phyloP scores from a whole-genome alignment of 2,113 vertebrate species.

The Grantiella picta region DNA sequence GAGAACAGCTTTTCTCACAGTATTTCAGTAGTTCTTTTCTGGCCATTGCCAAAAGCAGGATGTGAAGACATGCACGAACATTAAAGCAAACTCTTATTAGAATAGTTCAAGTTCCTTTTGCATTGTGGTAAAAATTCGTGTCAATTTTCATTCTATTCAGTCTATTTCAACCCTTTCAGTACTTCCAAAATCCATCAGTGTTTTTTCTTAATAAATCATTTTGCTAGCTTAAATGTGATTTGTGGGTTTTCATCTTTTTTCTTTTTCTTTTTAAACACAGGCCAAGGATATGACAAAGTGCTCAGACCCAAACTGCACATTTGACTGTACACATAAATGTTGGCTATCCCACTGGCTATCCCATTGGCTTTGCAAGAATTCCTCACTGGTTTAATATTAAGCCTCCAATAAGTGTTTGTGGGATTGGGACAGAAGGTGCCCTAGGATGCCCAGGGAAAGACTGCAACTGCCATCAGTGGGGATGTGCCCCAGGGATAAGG shows the following conservation, averaged over 20 bases:
- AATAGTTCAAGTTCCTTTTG: slow-evolving; percentile 49
- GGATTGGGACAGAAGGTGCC: not conserved
- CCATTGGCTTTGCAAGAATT: not conserved
- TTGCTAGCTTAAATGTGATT: slow-evolving; percentile 28
- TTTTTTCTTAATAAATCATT: slow-evolving; percentile 58
- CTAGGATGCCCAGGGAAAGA: not conserved
- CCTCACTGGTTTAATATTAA: not conserved
- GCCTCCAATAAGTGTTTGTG: not conserved
- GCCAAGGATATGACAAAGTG: slow-evolving; percentile 51
- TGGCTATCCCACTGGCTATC: not conserved
- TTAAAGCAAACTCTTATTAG: slow-evolving; percentile 55
- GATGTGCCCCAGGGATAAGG: not conserved
- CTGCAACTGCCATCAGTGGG: not conserved
- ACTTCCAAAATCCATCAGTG: slow-evolving; percentile 4
- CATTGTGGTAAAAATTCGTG: slow-evolving; percentile 34
- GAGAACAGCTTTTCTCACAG: slow-evolving; percentile 65
- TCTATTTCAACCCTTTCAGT: slow-evolving; percentile 16
- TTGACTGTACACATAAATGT: not conserved
- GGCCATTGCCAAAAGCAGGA: slow-evolving; percentile 53
- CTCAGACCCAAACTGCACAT: slow-evolving; percentile 2
- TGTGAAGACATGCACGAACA: slow-evolving; percentile 57
- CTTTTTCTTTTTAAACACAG: not conserved
- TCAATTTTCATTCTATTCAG: slow-evolving; percentile 54
- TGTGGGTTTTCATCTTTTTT: slow-evolving; percentile 3
- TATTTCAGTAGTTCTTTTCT: slow-evolving; percentile 59